Evolutionary conservation across 2,797 vertebrate genomes (phyloP), one percentile per base, ranked within the genome.

Genomic region (Poeciliopsis presidionis): DNA sequence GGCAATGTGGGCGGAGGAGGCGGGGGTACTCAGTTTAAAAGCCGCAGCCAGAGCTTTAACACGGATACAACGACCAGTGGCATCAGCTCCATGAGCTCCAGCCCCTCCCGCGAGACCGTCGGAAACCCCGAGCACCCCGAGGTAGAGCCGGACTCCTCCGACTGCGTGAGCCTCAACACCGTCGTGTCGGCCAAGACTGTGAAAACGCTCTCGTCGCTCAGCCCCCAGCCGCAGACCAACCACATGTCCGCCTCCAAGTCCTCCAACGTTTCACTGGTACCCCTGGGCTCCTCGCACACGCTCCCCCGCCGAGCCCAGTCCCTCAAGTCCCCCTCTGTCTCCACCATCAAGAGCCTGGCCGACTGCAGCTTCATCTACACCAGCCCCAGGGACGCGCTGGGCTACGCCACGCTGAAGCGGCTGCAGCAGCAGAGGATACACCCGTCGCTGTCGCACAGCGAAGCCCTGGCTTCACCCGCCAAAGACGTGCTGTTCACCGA

Each of bases 71-170:
- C 98, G 39, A 99, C 98, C 73, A 99, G 98, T 67, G 98, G 98
- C 75, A 99, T 99, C 92, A 99, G 98, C 92, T 99, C 98, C 59
- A 99, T 99, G 98, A 99, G 98, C 91, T 99, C 98, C 65, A 99
- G 98, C 89, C 98, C 98, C 25, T 99, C 98, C 36, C 94, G 98
- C 78, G 98, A 99, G 93, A 98, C 97, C 0, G 97, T 98, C 63
- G 97, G 97, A 47, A 96, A 96, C 93, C 96, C 59, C 0, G 98
- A 98, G 80, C 91, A 95, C 63, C 84, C 94, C 0, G 93, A 95
- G 9, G 96, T 96, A 75, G 96, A 92, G 92, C 96, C 81, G 0
- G 94, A 96, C 82, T 98, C 98, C 83, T 98, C 98, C 5, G 98
- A 99, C 94, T 99, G 97, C 0, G 97, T 97, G 84, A 99, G 98